phyloP scores from a whole-genome alignment of 2,888 invertebrate species.

The Drosophila emarginata region DNA sequence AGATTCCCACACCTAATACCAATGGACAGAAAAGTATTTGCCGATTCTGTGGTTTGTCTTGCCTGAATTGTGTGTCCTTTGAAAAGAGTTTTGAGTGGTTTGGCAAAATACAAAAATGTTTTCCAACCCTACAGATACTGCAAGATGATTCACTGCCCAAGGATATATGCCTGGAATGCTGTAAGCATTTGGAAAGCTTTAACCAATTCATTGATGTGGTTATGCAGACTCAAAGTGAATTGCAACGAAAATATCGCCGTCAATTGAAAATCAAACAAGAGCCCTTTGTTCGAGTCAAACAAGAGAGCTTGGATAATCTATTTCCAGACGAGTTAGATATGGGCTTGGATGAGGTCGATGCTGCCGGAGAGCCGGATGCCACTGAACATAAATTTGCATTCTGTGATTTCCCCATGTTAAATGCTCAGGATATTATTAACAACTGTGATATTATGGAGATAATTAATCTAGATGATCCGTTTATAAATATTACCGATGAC shows the following conservation, averaged over 20 bases:
- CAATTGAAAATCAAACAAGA: constrained; percentile 82
- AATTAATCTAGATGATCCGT: constrained; percentile 81
- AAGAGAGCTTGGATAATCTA: constrained; percentile 79
- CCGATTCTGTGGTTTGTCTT: constrained; percentile 77
- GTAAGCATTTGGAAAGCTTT: constrained; percentile 76
- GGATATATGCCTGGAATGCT: constrained; percentile 77
- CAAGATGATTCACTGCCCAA: constrained; percentile 80
- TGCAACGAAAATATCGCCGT: constrained; percentile 76
- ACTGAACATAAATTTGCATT: constrained; percentile 81
- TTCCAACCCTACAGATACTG: constrained; percentile 81
- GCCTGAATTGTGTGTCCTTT: constrained; percentile 74
- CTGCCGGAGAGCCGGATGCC: constrained; percentile 53
- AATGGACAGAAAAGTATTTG: constrained; percentile 68
- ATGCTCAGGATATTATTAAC: constrained; percentile 80
- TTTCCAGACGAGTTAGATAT: constrained; percentile 74
- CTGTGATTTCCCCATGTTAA: constrained; percentile 79
- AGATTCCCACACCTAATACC: not conserved
- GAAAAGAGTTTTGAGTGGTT: constrained; percentile 80
- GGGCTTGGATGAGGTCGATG: constrained; percentile 57
- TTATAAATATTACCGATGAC: constrained; percentile 81
- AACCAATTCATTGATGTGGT: constrained; percentile 81
- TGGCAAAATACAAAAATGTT: constrained; percentile 81
- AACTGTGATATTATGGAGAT: constrained; percentile 83
- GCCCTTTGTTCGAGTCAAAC: constrained; percentile 81
- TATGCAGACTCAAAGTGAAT: constrained; percentile 76